These are phyloP conservation scores for Meriones psammophilus DNA, from an alignment of 2,797 vertebrate genomes.

Conservation along the genomic window DNA sequence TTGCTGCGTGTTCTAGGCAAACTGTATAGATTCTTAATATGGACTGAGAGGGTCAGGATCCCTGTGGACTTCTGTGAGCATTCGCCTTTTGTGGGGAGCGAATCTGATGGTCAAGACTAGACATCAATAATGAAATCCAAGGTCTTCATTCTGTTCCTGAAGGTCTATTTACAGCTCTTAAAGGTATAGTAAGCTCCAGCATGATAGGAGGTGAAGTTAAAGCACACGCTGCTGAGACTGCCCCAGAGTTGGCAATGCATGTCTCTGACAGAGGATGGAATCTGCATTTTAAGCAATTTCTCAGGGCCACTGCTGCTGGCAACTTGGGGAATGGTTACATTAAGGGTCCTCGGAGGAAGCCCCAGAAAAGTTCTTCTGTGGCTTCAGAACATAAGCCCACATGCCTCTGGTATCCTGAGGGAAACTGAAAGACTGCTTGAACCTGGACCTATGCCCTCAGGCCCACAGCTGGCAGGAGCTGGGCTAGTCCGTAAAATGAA, in stretches of 20 bases:
- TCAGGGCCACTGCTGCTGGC: background rate
- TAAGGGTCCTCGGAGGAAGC: background rate
- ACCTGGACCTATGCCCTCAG: background rate
- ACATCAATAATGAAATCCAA: background rate
- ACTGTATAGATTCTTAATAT: background rate
- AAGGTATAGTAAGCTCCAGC: background rate
- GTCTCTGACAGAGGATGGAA: background rate
- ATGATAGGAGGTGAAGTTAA: background rate
- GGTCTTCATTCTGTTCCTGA: background rate
- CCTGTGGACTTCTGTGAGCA: background rate
- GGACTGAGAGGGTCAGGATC: background rate
- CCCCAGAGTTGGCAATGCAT: background rate
- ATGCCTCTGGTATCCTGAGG: background rate
- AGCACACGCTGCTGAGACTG: background rate
- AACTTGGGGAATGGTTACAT: background rate
- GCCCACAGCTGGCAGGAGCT: background rate
- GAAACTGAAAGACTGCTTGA: background rate
- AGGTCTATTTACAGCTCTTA: background rate
- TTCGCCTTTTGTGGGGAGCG: background rate
- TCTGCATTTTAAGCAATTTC: conserved; percentile 42
- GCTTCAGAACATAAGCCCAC: background rate
- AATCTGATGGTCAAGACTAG: background rate
- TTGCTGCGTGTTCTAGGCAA: background rate
- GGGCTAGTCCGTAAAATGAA: background rate
- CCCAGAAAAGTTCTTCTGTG: background rate